A percentile compares a stretch with the other conserved stretches of the same genome.
Conservation (phyloP, 1,140 invertebrate species). For the Zeugodacus cucurbitae region DNA sequence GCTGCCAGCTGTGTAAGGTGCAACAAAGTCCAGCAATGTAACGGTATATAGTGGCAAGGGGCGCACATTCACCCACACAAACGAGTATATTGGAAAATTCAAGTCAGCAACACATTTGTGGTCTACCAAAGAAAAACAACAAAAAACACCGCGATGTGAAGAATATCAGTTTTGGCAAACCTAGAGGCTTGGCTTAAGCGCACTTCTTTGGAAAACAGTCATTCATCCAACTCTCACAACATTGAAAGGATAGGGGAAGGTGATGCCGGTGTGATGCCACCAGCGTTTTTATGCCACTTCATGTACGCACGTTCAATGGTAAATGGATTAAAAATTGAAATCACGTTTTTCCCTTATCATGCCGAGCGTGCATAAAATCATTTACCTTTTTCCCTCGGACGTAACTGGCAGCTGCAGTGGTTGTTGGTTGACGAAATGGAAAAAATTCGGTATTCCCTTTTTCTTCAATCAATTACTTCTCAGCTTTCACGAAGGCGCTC, state of each 20-base stretch:
- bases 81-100: too few species aligned
- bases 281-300: neutral
- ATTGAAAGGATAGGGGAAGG: too few species aligned
- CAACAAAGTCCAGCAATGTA: neutral
- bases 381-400: neutral
- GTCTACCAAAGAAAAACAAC: neutral
- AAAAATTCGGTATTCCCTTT: neutral
- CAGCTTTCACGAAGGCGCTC: neutral
- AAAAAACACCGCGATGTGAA: neutral
- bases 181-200: neutral
- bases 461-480: neutral
- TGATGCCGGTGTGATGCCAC: neutral
- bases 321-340: slow-evolving; percentile 26
- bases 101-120: too few species aligned
- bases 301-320: neutral
- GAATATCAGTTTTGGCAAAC: neutral
- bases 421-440: neutral
- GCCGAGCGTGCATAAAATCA: slow-evolving; percentile 10
- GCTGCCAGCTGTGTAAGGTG: neutral
- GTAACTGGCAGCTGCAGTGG: neutral
- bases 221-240: neutral
- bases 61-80: too few species aligned
- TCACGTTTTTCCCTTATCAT: slow-evolving; percentile 19
- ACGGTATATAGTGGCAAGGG: too few species aligned
- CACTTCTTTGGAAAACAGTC: neutral